Base-by-base conservation (phyloP, 2,113 vertebrate genomes). In the Mandrillus leucophaeus region DNA sequence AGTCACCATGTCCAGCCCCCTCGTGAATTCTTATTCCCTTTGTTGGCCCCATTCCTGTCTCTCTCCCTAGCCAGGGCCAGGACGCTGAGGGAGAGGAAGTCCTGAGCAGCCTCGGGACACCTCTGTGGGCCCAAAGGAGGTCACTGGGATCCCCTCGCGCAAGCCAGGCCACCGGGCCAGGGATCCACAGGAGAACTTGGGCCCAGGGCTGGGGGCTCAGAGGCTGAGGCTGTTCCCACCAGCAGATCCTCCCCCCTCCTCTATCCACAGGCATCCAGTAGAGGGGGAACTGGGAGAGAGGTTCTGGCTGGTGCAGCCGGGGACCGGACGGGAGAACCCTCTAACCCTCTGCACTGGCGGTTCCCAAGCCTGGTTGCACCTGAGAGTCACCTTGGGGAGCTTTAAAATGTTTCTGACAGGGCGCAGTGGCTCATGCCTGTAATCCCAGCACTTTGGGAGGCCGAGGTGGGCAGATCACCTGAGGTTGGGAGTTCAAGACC, bases 351-450 rank as follows among this genome's bases (percentile, higher is more conserved):
- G 66, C 50, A 38, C 43, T 14, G 4, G 23, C 0, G 10, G n/a
- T 18, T 59, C 48, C 17, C 86, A 23, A 25, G n/a, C 30, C 81
- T 20, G 12, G 55, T 23, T 23, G n/a, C 78, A 14, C 59, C 1
- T 8, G 2, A 61, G 32, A 22, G 38, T n/a, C n/a, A 17, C 8
- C 43, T 2, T 27, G 38, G 16, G 30, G 16, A 16, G 40, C 59
- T 50, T 14, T 7, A 9, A 38, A 25, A 7, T 11, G 48, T n/a
- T 27, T 11, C 88, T 30, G 27, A 3, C 59, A 0, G 23, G 59
- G 25, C 9, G 0, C 1, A 0, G 59, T 27, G 23, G 23, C 3
- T 61, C 10, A 61, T 0, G 10, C 59, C 59, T 61, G 23, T 61
- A 61, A 61, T 61, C 23, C 25, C 59, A 61, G 59, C 59, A 61